A percentile compares a stretch with the other conserved stretches of the same genome.
phyloP scores from a whole-genome alignment of 2,797 vertebrate species.

The Platalea minor region DNA sequence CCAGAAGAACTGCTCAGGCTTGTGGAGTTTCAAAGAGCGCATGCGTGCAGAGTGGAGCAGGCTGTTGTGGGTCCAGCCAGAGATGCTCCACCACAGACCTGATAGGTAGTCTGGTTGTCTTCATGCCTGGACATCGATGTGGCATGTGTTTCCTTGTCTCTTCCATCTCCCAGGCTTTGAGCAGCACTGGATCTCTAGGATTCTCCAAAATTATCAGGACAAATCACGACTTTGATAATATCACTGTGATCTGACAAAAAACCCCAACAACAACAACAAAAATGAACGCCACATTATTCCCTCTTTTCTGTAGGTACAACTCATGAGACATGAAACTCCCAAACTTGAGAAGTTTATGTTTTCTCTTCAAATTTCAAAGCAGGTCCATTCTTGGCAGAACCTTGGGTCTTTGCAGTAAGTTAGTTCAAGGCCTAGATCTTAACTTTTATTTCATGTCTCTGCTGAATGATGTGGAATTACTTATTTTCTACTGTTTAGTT shows the following conservation, averaged over 20 bases:
- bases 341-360: background rate
- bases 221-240: background rate
- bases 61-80: background rate
- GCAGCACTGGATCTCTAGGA: background rate
- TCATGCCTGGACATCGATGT: accelerated
- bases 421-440: background rate
- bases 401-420: background rate
- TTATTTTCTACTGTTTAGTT: background rate
- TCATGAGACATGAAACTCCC: background rate
- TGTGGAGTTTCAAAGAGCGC: background rate
- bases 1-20: background rate
- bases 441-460: background rate
- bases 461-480: background rate
- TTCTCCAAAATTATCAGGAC: background rate
- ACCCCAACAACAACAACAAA: background rate
- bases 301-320: background rate
- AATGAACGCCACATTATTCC: accelerated
- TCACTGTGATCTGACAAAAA: background rate
- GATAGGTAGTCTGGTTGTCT: background rate
- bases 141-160: background rate
- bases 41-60: background rate
- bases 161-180: background rate
- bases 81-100: background rate
- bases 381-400: background rate
- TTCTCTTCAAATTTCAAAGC: background rate